These are phyloP conservation scores for Burhinus bistriatus DNA, from an alignment of 2,113 vertebrate genomes.

Conservation along the genomic window DNA sequence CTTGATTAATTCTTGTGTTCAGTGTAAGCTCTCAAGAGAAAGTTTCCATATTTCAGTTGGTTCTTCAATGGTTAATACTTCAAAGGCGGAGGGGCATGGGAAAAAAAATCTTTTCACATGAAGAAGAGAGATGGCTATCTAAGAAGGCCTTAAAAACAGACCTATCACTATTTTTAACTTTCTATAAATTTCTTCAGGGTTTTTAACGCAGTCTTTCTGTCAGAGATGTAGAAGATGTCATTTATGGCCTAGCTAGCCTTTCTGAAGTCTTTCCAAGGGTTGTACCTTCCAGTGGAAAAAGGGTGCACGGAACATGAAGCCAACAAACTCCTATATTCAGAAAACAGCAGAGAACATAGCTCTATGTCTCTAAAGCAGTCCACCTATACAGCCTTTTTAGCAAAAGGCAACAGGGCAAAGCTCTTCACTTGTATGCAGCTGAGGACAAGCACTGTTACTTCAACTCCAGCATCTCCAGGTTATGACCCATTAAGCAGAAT, in stretches of 20 bases:
- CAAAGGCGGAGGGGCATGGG: rapidly evolving
- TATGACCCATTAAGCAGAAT: neutral
- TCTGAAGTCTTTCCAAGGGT: neutral
- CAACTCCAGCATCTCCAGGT: neutral
- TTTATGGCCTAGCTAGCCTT: neutral
- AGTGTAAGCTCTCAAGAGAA: neutral
- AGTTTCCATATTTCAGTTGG: neutral
- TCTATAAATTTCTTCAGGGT: neutral
- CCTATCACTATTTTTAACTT: neutral
- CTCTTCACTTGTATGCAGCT: neutral
- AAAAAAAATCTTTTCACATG: neutral
- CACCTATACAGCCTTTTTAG: neutral
- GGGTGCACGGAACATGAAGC: neutral
- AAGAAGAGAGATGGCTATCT: neutral
- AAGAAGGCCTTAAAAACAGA: neutral
- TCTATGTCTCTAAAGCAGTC: neutral
- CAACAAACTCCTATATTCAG: neutral
- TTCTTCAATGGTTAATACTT: neutral
- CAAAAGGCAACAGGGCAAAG: neutral
- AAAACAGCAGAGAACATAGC: neutral
- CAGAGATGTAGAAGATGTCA: neutral
- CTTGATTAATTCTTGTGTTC: neutral
- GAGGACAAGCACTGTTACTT: neutral
- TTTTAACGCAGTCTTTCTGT: neutral
- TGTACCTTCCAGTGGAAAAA: neutral